Evolutionary conservation across 2,888 invertebrate species (phyloP), one percentile per base, ranked within the genome.

Genomic region (Drosophila nr. perissopoda): DNA sequence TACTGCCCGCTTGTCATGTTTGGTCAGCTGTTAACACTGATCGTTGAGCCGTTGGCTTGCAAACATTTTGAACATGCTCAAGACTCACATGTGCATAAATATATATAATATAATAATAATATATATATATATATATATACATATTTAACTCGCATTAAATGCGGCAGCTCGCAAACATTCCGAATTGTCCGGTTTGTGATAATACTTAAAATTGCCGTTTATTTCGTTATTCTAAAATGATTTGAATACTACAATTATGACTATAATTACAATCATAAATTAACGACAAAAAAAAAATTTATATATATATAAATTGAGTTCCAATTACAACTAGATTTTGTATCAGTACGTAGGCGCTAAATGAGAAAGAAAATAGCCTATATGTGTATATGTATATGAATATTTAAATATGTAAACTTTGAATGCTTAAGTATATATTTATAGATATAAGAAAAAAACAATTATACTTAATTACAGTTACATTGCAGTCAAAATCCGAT

Each of bases 401-500:
- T 62, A 51, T 60, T 16, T 46, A 46, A 60, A 31, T 51, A 51
- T 34, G 29, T 27, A 49, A 36, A 0, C 21, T 66, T 51, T 48
- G 10, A 4, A 11, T 49, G 13, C 13, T 21, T 54, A 63, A 58
- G 58, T 63, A 60, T 27, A 56, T 46, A 51, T 63, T 21, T 64
- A 65, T 70, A 60, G 49, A 66, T 70, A 48, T 75, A 38, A 61
- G 61, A 64, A 56, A 56, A 62, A 65, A 69, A 65, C 38, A 53
- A 67, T 33, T 78, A 59, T 40, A 46, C 70, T 49, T 77, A 75
- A 57, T 68, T 72, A 85, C 49, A 80, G 46, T 56, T 79, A 88
- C 63, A 80, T 76, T 82, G 85, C 85, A 84, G 88, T 88, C 85
- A 53, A 69, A 73, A 79, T 82, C 71, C 82, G 61, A 72, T 67